A percentile compares a stretch with the other conserved stretches of the same genome.
phyloP scores from a whole-genome alignment of 2,797 vertebrate genomes.

The Poecilia velifera region DNA sequence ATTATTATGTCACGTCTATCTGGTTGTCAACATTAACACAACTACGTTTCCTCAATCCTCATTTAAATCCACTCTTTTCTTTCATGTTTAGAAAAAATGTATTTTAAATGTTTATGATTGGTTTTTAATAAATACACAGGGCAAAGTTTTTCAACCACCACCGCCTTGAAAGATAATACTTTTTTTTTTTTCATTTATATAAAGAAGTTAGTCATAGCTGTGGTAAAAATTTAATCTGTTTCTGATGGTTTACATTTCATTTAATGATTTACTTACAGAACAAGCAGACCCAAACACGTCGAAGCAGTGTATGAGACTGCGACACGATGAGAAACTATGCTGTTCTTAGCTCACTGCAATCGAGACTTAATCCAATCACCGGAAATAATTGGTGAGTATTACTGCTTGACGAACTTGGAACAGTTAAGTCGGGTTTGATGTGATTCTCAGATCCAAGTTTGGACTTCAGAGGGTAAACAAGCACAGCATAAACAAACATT shows the following conservation, averaged over 20 bases:
- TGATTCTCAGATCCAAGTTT: slow-evolving; percentile 1
- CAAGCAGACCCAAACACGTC: neutral
- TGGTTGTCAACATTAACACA: neutral
- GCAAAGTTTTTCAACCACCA: too few relatives aligned
- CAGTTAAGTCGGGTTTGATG: neutral
- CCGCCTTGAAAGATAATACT: too few relatives aligned
- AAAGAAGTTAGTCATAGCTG: neutral
- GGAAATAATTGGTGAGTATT: neutral
- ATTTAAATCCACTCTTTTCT: neutral
- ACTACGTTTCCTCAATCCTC: neutral
- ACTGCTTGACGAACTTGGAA: neutral
- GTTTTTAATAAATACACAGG: neutral
- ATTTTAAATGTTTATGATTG: neutral
- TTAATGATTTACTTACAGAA: neutral
- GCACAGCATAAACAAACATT: neutral
- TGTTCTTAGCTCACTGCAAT: neutral
- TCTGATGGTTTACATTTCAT: neutral
- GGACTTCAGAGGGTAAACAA: neutral
- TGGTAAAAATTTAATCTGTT: neutral
- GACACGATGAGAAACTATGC: neutral
- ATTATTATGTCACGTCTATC: neutral
- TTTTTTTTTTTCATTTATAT: too few relatives aligned
- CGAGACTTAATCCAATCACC: neutral
- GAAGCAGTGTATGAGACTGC: neutral
- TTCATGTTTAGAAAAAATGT: neutral